Base-by-base conservation (phyloP, 2,888 invertebrate species). In the Brenthis daphne region DNA sequence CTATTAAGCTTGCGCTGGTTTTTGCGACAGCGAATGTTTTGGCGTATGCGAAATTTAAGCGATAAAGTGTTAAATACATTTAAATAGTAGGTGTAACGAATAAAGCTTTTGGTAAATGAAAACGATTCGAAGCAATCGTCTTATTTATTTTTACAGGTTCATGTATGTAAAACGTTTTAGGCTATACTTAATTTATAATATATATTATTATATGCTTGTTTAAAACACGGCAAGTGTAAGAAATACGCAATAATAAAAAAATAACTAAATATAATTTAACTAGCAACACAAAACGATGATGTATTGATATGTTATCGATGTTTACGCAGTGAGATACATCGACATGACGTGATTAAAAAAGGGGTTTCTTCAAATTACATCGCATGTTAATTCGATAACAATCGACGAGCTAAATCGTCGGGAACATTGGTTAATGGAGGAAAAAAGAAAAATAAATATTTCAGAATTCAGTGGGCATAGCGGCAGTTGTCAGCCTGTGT, bases 401-500 rank as follows among this genome's bases (percentile, higher is more conserved):
- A 60, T 60, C 50, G 29, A 29, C n/a, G 55, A 29, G 14, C 48
- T 29, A 48, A 50, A 60, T 50, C n/a, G 12, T 60, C 29, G 53
- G 20, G 12, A 29, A 13, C 24, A 54, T 29, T 54, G 58, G 51
- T 53, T 58, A 47, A 58, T 53, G 56, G 47, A 37, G 50, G 43
- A 50, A 69, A 72, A 69, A 63, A 63, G 55, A 14, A 68, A 65
- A 69, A 66, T 70, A 73, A 74, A 73, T 64, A 69, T 71, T 74
- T 72, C 70, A 71, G 71, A 53, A 69, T 65, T 72, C 74, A 70
- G 67, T 69, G 64, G 64, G 73, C 71, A 74, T 63, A 65, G 54
- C 73, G 72, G 73, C 74, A 68, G 71, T 74, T 78, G 80, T 79
- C 78, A 76, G 74, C 8, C 8, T 37, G 66, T 77, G 79, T 81